These are phyloP conservation scores for Hirtodrosophila alboralis DNA, from an alignment of 2,888 invertebrate genomes.

Conservation along the genomic window DNA sequence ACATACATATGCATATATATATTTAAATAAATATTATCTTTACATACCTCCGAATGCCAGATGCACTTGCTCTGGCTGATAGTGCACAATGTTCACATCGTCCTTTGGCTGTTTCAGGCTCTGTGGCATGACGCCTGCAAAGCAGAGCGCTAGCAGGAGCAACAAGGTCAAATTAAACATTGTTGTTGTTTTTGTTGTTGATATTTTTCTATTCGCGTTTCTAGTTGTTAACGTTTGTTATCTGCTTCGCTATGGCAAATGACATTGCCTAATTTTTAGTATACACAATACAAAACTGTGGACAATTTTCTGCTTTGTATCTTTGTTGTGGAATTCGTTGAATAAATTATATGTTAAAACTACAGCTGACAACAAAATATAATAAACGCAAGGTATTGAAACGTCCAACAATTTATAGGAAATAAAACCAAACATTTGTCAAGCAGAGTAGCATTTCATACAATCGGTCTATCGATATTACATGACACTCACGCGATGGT, in stretches of 20 bases:
- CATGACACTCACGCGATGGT: slow-evolving; percentile 9
- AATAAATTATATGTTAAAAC: background rate
- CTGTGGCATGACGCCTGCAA: slow-evolving; percentile 4
- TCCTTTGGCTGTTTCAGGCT: background rate
- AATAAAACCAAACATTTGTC: slow-evolving; percentile 31
- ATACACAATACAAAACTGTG: background rate
- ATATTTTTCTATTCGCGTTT: background rate
- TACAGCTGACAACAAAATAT: slow-evolving; percentile 13
- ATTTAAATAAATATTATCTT: slow-evolving; percentile 5
- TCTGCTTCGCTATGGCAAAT: slow-evolving; percentile 15
- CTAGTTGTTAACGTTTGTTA: slow-evolving; percentile 10
- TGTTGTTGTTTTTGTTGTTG: slow-evolving; percentile 16
- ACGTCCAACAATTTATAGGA: slow-evolving; percentile 57
- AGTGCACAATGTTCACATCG: slow-evolving; percentile 79
- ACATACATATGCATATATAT: slow-evolving; percentile 1
- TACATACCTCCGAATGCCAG: slow-evolving; percentile 87
- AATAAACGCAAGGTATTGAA: slow-evolving; percentile 32
- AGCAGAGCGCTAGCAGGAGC: slow-evolving; percentile 30
- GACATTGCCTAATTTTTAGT: slow-evolving; percentile 25
- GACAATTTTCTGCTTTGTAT: background rate
- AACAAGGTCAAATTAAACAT: slow-evolving; percentile 45
- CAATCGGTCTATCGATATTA: slow-evolving; percentile 16
- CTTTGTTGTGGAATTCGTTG: background rate
- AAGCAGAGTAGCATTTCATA: background rate
- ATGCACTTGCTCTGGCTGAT: slow-evolving; percentile 89